These are phyloP conservation scores for Notodonta dromedarius DNA, from an alignment of 2,888 invertebrate genomes.

Conservation along the genomic window DNA sequence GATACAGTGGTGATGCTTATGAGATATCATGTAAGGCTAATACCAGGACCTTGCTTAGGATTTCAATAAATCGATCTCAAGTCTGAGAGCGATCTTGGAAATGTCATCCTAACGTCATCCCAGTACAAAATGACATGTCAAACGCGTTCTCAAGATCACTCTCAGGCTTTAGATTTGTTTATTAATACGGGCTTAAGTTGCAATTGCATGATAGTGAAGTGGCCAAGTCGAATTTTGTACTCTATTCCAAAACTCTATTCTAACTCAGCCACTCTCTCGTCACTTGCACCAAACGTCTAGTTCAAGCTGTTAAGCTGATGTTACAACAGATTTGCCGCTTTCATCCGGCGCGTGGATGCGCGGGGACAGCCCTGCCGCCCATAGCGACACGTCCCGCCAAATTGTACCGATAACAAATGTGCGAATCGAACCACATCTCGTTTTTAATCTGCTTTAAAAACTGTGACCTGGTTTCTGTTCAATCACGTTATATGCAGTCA, in stretches of 20 bases:
- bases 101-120: too few species aligned
- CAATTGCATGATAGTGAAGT: too few species aligned
- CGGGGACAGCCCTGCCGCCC: slow-evolving; percentile 48
- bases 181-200: too few species aligned
- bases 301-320: slow-evolving; percentile 74
- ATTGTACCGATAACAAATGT: slow-evolving; percentile 47
- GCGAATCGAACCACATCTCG: slow-evolving; percentile 32
- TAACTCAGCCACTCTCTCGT: not conserved
- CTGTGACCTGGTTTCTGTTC: slow-evolving; percentile 10
- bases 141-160: too few species aligned
- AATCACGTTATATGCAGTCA: not conserved
- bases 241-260: too few species aligned
- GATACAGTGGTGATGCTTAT: too few species aligned
- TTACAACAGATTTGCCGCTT: slow-evolving; percentile 79
- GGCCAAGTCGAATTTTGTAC: not conserved
- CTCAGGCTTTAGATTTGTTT: too few species aligned
- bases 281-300: slow-evolving; percentile 43
- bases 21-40: too few species aligned
- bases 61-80: too few species aligned
- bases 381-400: slow-evolving; percentile 37
- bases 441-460: slow-evolving; percentile 29
- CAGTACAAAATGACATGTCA: too few species aligned
- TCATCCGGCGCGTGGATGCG: slow-evolving; percentile 56
- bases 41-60: too few species aligned
- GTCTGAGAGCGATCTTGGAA: too few species aligned